These are phyloP conservation scores for Centropristis striata DNA, from an alignment of 2,113 vertebrate species.

Conservation along the genomic window DNA sequence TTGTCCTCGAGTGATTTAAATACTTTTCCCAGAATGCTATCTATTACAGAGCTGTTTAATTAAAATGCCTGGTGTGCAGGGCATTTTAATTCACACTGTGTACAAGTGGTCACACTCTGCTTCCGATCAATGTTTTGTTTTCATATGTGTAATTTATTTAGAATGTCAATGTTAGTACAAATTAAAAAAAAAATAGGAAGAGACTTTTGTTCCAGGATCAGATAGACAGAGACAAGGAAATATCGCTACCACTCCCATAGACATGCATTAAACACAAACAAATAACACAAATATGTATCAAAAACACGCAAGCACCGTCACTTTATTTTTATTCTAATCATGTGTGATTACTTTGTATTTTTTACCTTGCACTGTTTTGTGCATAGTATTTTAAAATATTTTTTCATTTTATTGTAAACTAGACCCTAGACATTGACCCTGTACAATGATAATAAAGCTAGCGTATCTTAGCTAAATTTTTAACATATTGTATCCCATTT, in stretches of 20 bases:
- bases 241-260: background rate
- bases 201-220: background rate
- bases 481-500: too few relatives aligned
- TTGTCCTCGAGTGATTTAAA: background rate
- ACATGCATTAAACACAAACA: background rate
- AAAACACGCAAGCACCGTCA: too few relatives aligned
- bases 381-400: too few relatives aligned
- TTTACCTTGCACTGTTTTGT: too few relatives aligned
- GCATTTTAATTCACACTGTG: background rate
- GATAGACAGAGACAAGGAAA: background rate
- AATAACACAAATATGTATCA: too few relatives aligned
- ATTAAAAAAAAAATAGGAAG: background rate
- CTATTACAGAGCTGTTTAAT: background rate
- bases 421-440: too few relatives aligned
- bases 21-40: background rate
- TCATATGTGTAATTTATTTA: background rate
- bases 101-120: background rate
- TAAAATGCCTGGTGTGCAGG: background rate
- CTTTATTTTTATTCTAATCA: too few relatives aligned
- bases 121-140: background rate
- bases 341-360: too few relatives aligned
- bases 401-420: too few relatives aligned
- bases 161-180: background rate
- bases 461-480: too few relatives aligned
- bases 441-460: too few relatives aligned